Percentiles rank a stretch among this genome's conserved stretches.
Conservation (phyloP, 2,797 vertebrate genomes). For the Sebastes itinus region DNA sequence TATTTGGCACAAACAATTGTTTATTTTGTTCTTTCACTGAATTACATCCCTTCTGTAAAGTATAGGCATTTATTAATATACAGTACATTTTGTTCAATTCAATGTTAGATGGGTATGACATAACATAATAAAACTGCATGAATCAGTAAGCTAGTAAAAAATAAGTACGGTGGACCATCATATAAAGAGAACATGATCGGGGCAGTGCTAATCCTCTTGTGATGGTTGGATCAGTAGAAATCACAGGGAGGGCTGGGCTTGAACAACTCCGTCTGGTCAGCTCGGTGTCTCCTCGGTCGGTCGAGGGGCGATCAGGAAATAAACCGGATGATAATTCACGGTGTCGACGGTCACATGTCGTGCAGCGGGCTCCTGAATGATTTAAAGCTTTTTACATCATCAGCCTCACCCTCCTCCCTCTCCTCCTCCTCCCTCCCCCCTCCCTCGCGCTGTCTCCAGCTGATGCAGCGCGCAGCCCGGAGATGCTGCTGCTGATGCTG, state of each 20-base stretch:
- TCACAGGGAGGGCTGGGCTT: not conserved
- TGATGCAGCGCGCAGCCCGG: constrained; percentile 63
- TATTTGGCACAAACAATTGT: not conserved
- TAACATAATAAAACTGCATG: not conserved
- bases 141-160: not conserved
- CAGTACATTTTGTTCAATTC: not conserved
- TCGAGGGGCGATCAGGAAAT: constrained; percentile 30
- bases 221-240: not conserved
- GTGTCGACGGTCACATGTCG: constrained; percentile 71
- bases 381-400: constrained; percentile 80
- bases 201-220: not conserved
- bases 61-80: not conserved
- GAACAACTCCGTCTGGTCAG: constrained; percentile 5
- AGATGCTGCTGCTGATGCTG: constrained; percentile 78
- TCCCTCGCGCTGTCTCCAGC: constrained; percentile 34
- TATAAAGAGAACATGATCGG: not conserved
- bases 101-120: not conserved
- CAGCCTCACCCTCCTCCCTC: constrained; percentile 23
- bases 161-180: not conserved
- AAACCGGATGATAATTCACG: constrained; percentile 65
- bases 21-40: not conserved
- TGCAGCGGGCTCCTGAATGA: constrained; percentile 74
- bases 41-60: not conserved
- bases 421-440: not conserved
- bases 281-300: constrained; percentile 10